phyloP scores from a whole-genome alignment of 2,888 invertebrate genomes.

The Rosalia funebris region DNA sequence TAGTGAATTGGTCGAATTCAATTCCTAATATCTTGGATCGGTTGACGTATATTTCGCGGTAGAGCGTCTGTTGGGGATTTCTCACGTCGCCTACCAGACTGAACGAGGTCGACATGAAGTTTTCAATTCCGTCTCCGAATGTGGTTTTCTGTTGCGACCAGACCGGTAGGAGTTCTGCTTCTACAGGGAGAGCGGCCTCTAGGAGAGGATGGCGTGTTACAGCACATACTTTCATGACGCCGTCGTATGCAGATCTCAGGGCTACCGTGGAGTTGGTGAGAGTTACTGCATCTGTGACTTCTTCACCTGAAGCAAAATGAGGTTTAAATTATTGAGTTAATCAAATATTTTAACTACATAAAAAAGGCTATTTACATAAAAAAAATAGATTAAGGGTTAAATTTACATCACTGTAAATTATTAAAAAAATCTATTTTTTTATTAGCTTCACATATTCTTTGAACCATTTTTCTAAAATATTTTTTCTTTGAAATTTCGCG shows the following conservation, averaged over 20 bases:
- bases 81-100: constrained; percentile 86
- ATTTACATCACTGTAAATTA: too few relatives aligned
- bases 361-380: too few relatives aligned
- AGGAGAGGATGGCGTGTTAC: constrained; percentile 83
- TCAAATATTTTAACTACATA: too few relatives aligned
- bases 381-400: too few relatives aligned
- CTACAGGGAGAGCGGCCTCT: constrained; percentile 85
- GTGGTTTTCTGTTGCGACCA: constrained; percentile 86
- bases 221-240: constrained; percentile 79
- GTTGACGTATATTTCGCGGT: constrained; percentile 85
- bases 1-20: constrained; percentile 91
- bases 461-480: too few relatives aligned
- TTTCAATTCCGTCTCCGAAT: constrained; percentile 77
- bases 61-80: constrained; percentile 85
- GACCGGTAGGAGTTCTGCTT: constrained; percentile 90
- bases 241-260: constrained; percentile 80
- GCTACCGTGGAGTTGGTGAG: constrained; percentile 82
- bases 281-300: constrained; percentile 79
- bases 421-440: too few relatives aligned
- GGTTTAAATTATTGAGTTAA: too few relatives aligned
- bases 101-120: constrained; percentile 80
- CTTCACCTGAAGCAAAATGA: constrained; percentile 65
- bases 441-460: too few relatives aligned
- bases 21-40: constrained; percentile 88
- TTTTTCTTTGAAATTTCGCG: too few relatives aligned